phyloP scores from a whole-genome alignment of 2,797 vertebrate genomes.

The Leucoraja ocellata region DNA sequence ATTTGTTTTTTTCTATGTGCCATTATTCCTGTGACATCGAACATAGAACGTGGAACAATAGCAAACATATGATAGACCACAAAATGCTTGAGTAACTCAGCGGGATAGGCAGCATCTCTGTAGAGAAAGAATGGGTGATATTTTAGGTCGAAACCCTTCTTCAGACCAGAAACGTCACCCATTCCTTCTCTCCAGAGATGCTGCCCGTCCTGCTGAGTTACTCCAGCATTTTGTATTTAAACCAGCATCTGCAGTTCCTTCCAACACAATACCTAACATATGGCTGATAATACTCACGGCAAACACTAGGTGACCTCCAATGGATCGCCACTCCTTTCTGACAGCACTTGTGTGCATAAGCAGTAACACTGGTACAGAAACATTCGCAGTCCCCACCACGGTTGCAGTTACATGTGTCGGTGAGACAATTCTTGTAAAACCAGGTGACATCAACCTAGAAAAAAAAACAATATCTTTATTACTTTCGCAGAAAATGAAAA shows the following conservation, averaged over 20 bases:
- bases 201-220: too few species aligned
- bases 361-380: slow-evolving; percentile 86
- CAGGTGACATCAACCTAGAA: slow-evolving; percentile 89
- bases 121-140: too few species aligned
- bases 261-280: too few species aligned
- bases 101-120: too few species aligned
- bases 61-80: too few species aligned
- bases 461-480: slow-evolving; percentile 30
- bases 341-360: slow-evolving; percentile 92
- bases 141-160: too few species aligned
- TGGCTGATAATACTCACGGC: slow-evolving; percentile 67
- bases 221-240: too few species aligned
- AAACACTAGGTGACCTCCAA: slow-evolving; percentile 82
- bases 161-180: too few species aligned
- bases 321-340: slow-evolving; percentile 80
- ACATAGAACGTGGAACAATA: background rate
- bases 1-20: background rate
- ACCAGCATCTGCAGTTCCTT: too few species aligned
- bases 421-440: slow-evolving; percentile 95
- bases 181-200: too few species aligned
- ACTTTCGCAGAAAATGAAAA: background rate
- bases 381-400: slow-evolving; percentile 94
- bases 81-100: too few species aligned
- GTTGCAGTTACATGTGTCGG: slow-evolving; percentile 94
- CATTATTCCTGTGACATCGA: background rate